Evolutionary conservation across 2,888 invertebrate genomes (phyloP), one percentile per base, ranked within the genome.

Genomic region (Pammene fasciana): DNA sequence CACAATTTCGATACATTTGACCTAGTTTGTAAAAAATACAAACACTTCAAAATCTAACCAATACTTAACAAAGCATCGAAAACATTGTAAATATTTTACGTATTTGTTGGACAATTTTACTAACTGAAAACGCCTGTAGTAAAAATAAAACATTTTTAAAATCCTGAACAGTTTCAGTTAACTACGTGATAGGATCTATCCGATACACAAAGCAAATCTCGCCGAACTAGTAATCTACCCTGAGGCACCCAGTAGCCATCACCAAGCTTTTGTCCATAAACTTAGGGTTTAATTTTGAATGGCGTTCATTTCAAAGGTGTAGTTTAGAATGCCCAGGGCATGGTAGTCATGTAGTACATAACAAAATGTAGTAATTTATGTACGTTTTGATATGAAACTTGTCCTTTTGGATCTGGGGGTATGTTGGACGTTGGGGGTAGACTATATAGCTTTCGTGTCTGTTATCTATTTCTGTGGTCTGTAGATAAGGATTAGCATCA

Each of bases 131-230:
- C 6, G 38, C 38, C 8, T 9, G 38, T 38, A 9, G 0, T 1
- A 1, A 38, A 1, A 5, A 7, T 5, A 7, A 7, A 38, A 38
- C 38, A 38, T 9, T 38, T 38, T 6, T 38, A 38, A 5, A 26
- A 3, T 4, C 8, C 43, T 43, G 1, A 4, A 43, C 43, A 43
- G 7, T 9, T 4, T 10, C 5, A 11, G 10, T 38, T n/a, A 34
- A 54, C 11, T 36, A n/a, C n/a, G n/a, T 56, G 18, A 13, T 41
- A 56, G 41, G 56, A 13, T 10, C 18, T 52, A 54, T 13, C 9
- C 18, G 13, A 57, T 26, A 57, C 11, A 41, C 46, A 48, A 60
- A 60, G 60, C 36, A 16, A 61, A 48, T 48, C 11, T 61, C 9
- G 38, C 18, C 14, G 26, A 13, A 11, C 18, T 26, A 52, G 61